A percentile compares a stretch with the other conserved stretches of the same genome.
These are phyloP conservation scores for Dendronephthya gigantea DNA, from an alignment of 64 coral and sea anemone genomes.

Conservation along the genomic window DNA sequence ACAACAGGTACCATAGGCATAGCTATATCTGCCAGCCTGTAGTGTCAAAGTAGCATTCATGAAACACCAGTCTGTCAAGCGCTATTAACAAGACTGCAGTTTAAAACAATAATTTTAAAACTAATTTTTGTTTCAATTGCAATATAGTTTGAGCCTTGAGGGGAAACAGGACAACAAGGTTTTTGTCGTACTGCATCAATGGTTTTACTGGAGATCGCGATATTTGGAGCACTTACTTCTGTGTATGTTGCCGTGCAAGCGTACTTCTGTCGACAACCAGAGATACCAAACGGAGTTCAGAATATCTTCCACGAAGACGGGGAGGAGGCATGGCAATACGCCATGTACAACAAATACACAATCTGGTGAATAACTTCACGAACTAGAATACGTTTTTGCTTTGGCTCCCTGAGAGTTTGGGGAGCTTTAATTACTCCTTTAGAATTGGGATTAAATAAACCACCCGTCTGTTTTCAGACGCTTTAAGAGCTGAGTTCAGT, in stretches of 20 bases:
- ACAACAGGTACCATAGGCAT: background rate
- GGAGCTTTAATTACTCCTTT: too few relatives aligned
- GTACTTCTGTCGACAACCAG: background rate
- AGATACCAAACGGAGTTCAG: background rate
- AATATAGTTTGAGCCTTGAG: too few relatives aligned
- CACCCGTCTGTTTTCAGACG: too few relatives aligned
- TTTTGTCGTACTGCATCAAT: too few relatives aligned
- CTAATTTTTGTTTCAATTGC: too few relatives aligned
- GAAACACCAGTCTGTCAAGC: background rate
- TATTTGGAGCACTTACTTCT: background rate
- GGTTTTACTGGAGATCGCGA: background rate
- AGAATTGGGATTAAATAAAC: too few relatives aligned
- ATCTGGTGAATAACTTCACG: background rate
- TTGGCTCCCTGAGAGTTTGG: too few relatives aligned
- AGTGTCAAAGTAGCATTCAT: background rate
- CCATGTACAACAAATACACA: slow-evolving; percentile 2
- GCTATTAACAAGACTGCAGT: too few relatives aligned
- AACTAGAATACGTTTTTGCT: background rate
- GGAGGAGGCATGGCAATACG: background rate
- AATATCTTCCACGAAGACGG: background rate
- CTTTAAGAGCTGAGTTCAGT: too few relatives aligned
- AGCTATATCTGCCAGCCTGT: too few relatives aligned
- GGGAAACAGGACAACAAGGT: too few relatives aligned
- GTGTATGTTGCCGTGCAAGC: background rate
- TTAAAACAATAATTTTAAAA: too few relatives aligned